phyloP scores from a whole-genome alignment of 2,888 invertebrate species.

The Drosophila demipolita region DNA sequence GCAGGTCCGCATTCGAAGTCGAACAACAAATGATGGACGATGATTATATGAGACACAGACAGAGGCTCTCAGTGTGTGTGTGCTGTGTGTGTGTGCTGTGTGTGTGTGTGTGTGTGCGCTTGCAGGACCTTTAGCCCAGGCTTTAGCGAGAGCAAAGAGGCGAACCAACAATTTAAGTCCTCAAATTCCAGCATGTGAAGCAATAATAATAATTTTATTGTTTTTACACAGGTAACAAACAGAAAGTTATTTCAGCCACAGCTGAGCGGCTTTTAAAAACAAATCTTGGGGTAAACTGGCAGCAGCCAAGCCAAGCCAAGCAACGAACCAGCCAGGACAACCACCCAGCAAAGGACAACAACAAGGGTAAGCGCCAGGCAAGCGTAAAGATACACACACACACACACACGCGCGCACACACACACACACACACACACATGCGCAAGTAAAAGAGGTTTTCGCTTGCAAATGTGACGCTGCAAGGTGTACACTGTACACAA shows the following conservation, averaged over 20 bases:
- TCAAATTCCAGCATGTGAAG: slow-evolving; percentile 81
- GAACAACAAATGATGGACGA: slow-evolving; percentile 70
- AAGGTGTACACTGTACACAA: slow-evolving; percentile 54
- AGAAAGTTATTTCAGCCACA: slow-evolving; percentile 81
- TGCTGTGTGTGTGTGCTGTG: not conserved
- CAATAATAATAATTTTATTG: slow-evolving; percentile 84
- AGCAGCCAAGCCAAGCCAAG: slow-evolving; percentile 20
- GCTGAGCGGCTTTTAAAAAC: slow-evolving; percentile 80
- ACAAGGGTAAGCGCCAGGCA: slow-evolving; percentile 54
- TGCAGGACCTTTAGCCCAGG: slow-evolving; percentile 31
- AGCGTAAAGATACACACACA: slow-evolving; percentile 69
- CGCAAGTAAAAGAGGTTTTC: slow-evolving; percentile 67
- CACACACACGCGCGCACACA: slow-evolving; percentile 12
- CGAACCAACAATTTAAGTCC: slow-evolving; percentile 74
- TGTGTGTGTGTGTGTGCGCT: slow-evolving; percentile 2
- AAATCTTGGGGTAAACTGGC: slow-evolving; percentile 70
- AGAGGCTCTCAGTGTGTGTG: not conserved
- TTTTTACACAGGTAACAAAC: slow-evolving; percentile 82
- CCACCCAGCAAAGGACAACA: slow-evolving; percentile 74
- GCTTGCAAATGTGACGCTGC: slow-evolving; percentile 40
- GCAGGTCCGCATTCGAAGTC: slow-evolving; percentile 29
- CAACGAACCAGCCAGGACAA: slow-evolving; percentile 62
- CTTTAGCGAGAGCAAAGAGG: slow-evolving; percentile 10
- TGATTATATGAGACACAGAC: slow-evolving; percentile 63
- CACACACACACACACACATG: not conserved